Evolutionary conservation across 2,797 vertebrate species (phyloP).

Genomic region (Labroides dimidiatus): DNA sequence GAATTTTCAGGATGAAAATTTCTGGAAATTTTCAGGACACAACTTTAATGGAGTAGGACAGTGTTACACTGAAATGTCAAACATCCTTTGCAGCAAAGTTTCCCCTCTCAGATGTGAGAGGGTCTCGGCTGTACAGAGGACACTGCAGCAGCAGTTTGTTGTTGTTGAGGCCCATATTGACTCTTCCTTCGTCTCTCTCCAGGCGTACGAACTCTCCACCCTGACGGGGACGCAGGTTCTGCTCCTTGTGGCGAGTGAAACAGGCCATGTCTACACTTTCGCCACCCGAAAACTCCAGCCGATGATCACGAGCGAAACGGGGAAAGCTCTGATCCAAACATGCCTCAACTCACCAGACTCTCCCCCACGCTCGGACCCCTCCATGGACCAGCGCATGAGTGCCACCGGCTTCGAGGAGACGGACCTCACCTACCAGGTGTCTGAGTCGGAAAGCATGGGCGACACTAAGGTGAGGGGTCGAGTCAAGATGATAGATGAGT

Average conservation of each 20-base stretch:
- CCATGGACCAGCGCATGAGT: conserved; percentile 98
- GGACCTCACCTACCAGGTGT: conserved; percentile 98
- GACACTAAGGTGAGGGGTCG: conserved; percentile 90
- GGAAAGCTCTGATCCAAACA: conserved; percentile 98
- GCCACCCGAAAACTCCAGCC: conserved; percentile 98
- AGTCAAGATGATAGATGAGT: too few relatives aligned
- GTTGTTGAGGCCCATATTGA: too few relatives aligned
- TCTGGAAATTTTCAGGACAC: too few relatives aligned
- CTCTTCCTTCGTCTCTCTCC: conserved; percentile 19
- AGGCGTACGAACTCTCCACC: conserved; percentile 98
- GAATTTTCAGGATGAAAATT: too few relatives aligned
- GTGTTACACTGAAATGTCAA: too few relatives aligned
- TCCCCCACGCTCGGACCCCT: conserved; percentile 94
- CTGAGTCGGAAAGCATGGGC: conserved; percentile 96
- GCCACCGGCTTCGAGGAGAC: conserved; percentile 98
- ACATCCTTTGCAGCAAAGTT: too few relatives aligned
- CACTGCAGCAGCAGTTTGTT: too few relatives aligned
- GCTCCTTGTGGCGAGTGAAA: conserved; percentile 97
- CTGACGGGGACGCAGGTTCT: conserved; percentile 98
- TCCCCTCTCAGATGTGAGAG: too few relatives aligned
- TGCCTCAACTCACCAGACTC: conserved; percentile 99
- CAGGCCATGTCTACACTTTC: conserved; percentile 98
- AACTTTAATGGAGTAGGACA: too few relatives aligned
- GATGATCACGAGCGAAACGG: conserved; percentile 99
- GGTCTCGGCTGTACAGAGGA: too few relatives aligned